Evolutionary conservation across 2,113 vertebrate genomes (phyloP).

Genomic region (Chionomys nivalis): DNA sequence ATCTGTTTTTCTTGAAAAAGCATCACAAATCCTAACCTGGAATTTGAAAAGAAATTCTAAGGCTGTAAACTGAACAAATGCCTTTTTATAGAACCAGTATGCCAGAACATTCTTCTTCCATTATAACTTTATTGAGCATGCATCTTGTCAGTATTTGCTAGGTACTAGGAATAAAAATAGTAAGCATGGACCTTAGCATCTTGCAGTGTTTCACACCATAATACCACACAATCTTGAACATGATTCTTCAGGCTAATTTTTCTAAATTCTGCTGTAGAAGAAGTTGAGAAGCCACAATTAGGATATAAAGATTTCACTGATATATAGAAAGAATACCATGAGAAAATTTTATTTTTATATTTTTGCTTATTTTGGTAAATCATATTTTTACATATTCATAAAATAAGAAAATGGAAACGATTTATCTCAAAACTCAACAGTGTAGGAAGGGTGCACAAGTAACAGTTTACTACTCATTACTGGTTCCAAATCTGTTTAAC

Average conservation of each 20-base stretch:
- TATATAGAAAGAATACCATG: slow-evolving; percentile 21
- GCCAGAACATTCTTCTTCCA: background rate
- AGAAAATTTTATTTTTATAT: background rate
- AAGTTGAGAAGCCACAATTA: slow-evolving; percentile 71
- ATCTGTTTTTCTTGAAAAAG: slow-evolving; percentile 31
- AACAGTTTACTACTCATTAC: slow-evolving; percentile 79
- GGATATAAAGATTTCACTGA: slow-evolving; percentile 68
- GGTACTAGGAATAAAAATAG: background rate
- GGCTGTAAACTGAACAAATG: background rate
- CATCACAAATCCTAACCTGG: background rate
- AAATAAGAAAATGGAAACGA: slow-evolving; percentile 81
- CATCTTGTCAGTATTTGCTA: background rate
- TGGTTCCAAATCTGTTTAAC: slow-evolving; percentile 72
- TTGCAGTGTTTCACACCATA: slow-evolving; percentile 45
- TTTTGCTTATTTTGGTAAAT: slow-evolving; percentile 75
- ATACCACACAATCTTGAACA: slow-evolving; percentile 57
- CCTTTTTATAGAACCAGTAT: slow-evolving; percentile 16
- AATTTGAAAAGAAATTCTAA: slow-evolving; percentile 33
- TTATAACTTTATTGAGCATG: background rate
- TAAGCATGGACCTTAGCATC: background rate
- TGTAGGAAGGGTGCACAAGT: slow-evolving; percentile 76
- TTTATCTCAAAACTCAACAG: slow-evolving; percentile 79
- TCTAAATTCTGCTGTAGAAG: slow-evolving; percentile 68
- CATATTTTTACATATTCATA: slow-evolving; percentile 79
- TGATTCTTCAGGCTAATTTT: slow-evolving; percentile 69